phyloP scores from a whole-genome alignment of 2,888 invertebrate species.

The Andrena bucephala region DNA sequence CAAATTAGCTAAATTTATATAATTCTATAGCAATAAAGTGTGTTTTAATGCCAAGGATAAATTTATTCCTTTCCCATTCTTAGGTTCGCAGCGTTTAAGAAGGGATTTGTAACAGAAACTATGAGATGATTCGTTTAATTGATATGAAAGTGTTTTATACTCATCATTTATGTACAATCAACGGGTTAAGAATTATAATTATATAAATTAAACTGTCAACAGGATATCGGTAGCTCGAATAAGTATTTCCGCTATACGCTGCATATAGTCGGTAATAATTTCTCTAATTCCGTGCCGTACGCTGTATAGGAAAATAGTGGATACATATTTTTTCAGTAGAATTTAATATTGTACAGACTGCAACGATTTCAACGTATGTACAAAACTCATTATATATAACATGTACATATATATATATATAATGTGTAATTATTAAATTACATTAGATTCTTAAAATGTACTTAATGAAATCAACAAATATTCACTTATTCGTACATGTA shows the following conservation, averaged over 20 bases:
- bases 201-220: conserved; percentile 41
- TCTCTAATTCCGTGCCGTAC: conserved; percentile 32
- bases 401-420: conserved; percentile 76
- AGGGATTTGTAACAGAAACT: conserved; percentile 29
- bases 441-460: conserved; percentile 72
- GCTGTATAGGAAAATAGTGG: conserved; percentile 50
- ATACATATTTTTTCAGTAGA: conserved; percentile 66
- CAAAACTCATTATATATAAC: conserved; percentile 81
- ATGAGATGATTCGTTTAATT: conserved; percentile 37
- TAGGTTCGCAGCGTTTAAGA: conserved; percentile 26
- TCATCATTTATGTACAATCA: conserved; percentile 30
- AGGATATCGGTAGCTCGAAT: conserved; percentile 17
- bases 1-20: conserved; percentile 57
- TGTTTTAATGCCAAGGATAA: conserved; percentile 59
- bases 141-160: conserved; percentile 49
- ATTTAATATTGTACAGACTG: conserved; percentile 79
- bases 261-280: conserved; percentile 23
- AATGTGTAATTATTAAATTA: conserved; percentile 77
- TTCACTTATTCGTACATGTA: conserved; percentile 67
- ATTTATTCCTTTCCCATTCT: conserved; percentile 65
- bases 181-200: conserved; percentile 30
- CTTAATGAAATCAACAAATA: conserved; percentile 70
- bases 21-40: conserved; percentile 77
- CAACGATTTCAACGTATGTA: conserved; percentile 81
- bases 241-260: conserved; percentile 19